Evolutionary conservation across 2,797 vertebrate genomes (phyloP).

Genomic region (Eidolon dupreanum): DNA sequence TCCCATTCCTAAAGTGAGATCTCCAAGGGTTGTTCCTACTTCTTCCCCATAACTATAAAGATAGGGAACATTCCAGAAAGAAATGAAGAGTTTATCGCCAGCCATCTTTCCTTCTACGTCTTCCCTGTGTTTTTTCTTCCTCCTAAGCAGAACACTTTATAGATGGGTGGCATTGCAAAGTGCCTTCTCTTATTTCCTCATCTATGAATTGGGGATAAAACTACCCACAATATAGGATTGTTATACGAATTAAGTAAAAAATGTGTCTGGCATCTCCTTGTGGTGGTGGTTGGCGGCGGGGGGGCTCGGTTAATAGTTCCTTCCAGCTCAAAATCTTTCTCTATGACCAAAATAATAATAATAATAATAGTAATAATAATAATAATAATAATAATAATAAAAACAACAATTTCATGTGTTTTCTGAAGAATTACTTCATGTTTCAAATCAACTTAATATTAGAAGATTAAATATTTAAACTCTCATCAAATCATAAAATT

Average conservation of each 20-base stretch:
- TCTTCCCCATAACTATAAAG: background rate
- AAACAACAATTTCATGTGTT: background rate
- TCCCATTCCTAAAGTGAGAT: background rate
- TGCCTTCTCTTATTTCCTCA: background rate
- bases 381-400: background rate
- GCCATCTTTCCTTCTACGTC: background rate
- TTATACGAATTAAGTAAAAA: slow-evolving; percentile 19
- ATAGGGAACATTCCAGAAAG: slow-evolving; percentile 1
- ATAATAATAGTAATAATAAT: background rate
- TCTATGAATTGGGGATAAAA: background rate
- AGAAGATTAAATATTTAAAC: slow-evolving; percentile 19
- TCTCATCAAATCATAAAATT: slow-evolving; percentile 35
- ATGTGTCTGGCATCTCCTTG: background rate
- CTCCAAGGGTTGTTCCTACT: background rate
- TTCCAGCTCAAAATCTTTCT: background rate
- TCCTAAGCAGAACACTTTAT: slow-evolving; percentile 5
- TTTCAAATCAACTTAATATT: slow-evolving; percentile 17
- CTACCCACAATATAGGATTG: background rate
- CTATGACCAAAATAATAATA: background rate
- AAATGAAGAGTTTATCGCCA: background rate
- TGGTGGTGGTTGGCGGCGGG: background rate
- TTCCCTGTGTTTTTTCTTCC: background rate
- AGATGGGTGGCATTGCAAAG: background rate
- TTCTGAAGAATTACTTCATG: slow-evolving; percentile 20
- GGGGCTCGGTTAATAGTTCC: background rate